A percentile compares a stretch with the other conserved stretches of the same genome.
phyloP scores from a whole-genome alignment of 1,140 invertebrate species.

The Gerris buenoi region DNA sequence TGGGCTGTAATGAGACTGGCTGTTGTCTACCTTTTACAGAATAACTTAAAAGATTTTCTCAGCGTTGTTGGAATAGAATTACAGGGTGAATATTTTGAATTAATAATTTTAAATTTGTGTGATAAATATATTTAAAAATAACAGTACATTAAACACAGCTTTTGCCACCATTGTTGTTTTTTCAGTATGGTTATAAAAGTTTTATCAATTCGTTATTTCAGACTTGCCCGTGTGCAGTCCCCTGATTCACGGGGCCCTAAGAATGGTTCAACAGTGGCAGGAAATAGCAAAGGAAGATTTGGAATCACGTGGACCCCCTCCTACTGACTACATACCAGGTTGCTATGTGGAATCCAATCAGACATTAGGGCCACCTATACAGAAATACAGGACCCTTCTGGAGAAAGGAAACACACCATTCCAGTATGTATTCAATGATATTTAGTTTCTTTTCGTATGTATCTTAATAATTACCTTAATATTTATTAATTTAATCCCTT shows the following conservation, averaged over 20 bases:
- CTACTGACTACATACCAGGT: constrained; percentile 67
- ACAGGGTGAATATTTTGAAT: too few relatives aligned
- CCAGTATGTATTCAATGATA: constrained; percentile 52
- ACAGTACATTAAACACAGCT: too few relatives aligned
- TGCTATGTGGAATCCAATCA: constrained; percentile 52
- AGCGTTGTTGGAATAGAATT: constrained; percentile 78
- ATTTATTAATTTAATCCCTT: too few relatives aligned
- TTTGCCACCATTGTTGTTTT: too few relatives aligned
- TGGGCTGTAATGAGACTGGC: constrained; percentile 88
- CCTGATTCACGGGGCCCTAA: constrained; percentile 72
- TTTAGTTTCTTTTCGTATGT: too few relatives aligned
- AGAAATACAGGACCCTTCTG: constrained; percentile 82
- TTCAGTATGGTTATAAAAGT: too few relatives aligned
- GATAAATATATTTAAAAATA: too few relatives aligned
- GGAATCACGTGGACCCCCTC: constrained; percentile 52
- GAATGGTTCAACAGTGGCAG: constrained; percentile 77
- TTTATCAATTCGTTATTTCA: constrained; percentile 28
- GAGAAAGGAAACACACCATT: constrained; percentile 94
- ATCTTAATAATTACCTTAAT: too few relatives aligned
- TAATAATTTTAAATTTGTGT: too few relatives aligned
- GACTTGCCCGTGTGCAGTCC: constrained; percentile 90
- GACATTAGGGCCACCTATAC: constrained; percentile 62
- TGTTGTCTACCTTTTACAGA: constrained; percentile 64
- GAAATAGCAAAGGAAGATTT: constrained; percentile 61
- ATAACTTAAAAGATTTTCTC: constrained; percentile 62